Percentiles rank a stretch among this genome's conserved stretches.
phyloP scores from a whole-genome alignment of 2,113 vertebrate species.

The Myiozetetes cayanensis region DNA sequence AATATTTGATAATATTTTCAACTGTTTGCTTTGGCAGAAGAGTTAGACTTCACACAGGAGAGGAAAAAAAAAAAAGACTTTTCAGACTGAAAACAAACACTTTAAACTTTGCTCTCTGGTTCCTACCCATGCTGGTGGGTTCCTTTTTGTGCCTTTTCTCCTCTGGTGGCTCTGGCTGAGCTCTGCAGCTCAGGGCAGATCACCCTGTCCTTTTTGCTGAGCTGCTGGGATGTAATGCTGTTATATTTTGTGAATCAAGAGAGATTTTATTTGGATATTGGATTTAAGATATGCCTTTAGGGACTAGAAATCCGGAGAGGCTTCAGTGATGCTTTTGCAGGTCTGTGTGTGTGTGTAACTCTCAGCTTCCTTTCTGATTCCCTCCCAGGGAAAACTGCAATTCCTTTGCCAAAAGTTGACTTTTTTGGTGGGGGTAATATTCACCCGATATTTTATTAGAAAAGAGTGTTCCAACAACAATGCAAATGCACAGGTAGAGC shows the following conservation, averaged over 20 bases:
- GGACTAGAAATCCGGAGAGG: not conserved
- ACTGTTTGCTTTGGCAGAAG: not conserved
- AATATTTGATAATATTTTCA: not conserved
- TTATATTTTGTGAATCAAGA: not conserved
- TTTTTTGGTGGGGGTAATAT: not conserved
- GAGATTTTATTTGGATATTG: not conserved
- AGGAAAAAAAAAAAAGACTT: not conserved
- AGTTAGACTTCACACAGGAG: not conserved
- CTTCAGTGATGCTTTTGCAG: not conserved
- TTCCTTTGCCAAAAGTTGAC: not conserved
- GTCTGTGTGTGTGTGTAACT: not conserved
- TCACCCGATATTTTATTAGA: not conserved
- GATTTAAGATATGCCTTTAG: not conserved
- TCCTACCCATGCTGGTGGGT: not conserved
- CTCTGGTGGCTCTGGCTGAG: not conserved
- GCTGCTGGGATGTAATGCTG: not conserved
- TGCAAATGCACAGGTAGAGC: not conserved
- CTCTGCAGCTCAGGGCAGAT: rapidly evolving
- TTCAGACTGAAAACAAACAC: not conserved
- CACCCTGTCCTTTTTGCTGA: not conserved
- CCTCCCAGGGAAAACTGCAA: not conserved
- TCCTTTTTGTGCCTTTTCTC: not conserved
- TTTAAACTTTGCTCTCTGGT: not conserved
- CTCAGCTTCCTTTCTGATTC: not conserved
- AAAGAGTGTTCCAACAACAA: not conserved